Evolutionary conservation across 2,888 invertebrate species (phyloP).

Genomic region (Sphecodes monilicornis): DNA sequence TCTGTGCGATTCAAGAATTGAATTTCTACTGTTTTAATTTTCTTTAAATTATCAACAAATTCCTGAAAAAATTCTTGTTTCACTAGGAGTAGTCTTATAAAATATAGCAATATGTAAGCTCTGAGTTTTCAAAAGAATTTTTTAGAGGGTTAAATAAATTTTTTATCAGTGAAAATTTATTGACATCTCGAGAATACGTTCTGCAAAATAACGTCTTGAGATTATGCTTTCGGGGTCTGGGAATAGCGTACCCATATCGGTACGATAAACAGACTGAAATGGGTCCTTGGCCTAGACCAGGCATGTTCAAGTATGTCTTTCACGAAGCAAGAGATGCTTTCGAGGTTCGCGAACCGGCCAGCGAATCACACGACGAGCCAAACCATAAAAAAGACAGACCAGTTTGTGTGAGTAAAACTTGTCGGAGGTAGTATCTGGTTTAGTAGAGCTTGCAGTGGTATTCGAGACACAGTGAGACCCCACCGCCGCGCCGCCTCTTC

Average conservation of each 20-base stretch:
- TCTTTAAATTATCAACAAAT: not conserved
- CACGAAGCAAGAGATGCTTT: conserved; percentile 1
- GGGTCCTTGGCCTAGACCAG: conserved; percentile 13
- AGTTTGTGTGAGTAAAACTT: not conserved
- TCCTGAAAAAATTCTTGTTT: not conserved
- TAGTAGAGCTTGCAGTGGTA: not conserved
- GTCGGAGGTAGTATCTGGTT: not conserved
- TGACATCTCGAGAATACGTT: not conserved
- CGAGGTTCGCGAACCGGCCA: conserved; percentile 3
- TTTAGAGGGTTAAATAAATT: not conserved
- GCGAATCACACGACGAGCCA: conserved; percentile 4
- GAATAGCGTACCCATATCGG: not conserved
- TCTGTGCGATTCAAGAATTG: too few relatives aligned
- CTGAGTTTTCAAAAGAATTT: too few relatives aligned
- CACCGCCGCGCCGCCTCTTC: not conserved
- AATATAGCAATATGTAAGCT: not conserved
- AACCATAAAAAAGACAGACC: not conserved
- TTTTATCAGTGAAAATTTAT: not conserved
- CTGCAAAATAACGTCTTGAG: not conserved
- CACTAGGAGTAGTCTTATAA: not conserved
- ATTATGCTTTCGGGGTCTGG: not conserved
- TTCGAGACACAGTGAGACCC: not conserved
- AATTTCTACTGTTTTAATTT: too few relatives aligned
- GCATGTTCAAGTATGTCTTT: conserved; percentile 7
- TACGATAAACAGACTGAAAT: conserved; percentile 9